These are phyloP conservation scores for Cistogaster globosa DNA, from an alignment of 2,888 invertebrate genomes.

Conservation along the genomic window DNA sequence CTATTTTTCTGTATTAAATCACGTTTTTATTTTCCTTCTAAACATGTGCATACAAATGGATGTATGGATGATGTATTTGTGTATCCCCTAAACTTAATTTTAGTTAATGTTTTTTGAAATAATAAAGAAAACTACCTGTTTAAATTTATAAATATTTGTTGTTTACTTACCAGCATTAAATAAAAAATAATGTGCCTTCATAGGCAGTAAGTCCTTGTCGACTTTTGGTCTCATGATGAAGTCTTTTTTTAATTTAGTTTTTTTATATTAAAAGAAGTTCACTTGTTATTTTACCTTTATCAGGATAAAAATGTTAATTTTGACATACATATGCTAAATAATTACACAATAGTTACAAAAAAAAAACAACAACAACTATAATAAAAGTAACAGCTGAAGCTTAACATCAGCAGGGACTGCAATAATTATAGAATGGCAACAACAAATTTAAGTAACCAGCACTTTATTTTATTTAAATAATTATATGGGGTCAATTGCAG, in stretches of 20 bases:
- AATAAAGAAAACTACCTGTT: too few relatives aligned
- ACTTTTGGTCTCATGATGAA: slow-evolving; percentile 82
- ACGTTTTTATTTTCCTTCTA: too few relatives aligned
- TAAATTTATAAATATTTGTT: too few relatives aligned
- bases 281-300: slow-evolving; percentile 32
- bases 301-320: slow-evolving; percentile 31
- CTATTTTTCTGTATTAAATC: too few relatives aligned
- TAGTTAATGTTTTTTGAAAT: too few relatives aligned
- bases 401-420: neutral
- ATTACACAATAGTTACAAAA: slow-evolving; percentile 17
- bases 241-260: slow-evolving; percentile 10
- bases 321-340: neutral
- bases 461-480: slow-evolving; percentile 10
- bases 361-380: slow-evolving; percentile 17
- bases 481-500: slow-evolving; percentile 41
- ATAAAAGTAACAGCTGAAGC: neutral
- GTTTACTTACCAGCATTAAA: slow-evolving; percentile 90
- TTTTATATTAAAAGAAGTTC: slow-evolving; percentile 22
- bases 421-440: slow-evolving; percentile 17
- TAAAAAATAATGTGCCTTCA: slow-evolving; percentile 94
- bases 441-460: slow-evolving; percentile 20
- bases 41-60: too few relatives aligned
- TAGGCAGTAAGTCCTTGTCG: slow-evolving; percentile 90
- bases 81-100: too few relatives aligned
- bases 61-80: too few relatives aligned